Conservation (phyloP, 2,888 invertebrate genomes). For the Melanargia galathea region DNA sequence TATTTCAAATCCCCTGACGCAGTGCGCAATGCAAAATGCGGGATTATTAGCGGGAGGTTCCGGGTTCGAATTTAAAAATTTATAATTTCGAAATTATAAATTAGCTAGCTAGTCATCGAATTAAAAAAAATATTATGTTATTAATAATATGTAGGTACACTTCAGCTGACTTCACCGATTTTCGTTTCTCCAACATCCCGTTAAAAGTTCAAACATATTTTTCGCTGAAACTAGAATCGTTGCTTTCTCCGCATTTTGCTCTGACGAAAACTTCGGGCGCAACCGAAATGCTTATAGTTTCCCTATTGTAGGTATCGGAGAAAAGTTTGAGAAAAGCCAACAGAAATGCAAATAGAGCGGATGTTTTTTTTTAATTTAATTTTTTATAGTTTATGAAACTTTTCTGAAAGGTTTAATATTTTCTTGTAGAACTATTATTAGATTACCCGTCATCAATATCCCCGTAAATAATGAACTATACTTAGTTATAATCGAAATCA, state of each 20-base stretch:
- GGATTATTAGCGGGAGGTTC: too few species aligned
- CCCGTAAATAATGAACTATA: background rate
- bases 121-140: too few species aligned
- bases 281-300: conserved; percentile 17
- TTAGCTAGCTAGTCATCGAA: too few species aligned
- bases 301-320: conserved; percentile 9
- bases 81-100: too few species aligned
- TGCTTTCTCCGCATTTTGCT: conserved; percentile 7
- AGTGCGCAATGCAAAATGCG: too few species aligned
- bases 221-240: background rate
- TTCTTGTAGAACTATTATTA: too few species aligned
- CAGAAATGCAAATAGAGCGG: conserved; percentile 1
- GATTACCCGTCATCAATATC: background rate
- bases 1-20: too few species aligned
- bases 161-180: background rate
- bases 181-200: background rate
- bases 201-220: background rate
- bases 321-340: conserved; percentile 10
- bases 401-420: background rate
- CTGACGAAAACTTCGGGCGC: conserved; percentile 6
- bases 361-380: background rate
- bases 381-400: background rate
- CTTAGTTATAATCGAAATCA: background rate
- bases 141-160: too few species aligned
- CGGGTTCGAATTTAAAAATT: too few species aligned